Conservation (phyloP, 2,113 vertebrate species). For the Bubo bubo region DNA sequence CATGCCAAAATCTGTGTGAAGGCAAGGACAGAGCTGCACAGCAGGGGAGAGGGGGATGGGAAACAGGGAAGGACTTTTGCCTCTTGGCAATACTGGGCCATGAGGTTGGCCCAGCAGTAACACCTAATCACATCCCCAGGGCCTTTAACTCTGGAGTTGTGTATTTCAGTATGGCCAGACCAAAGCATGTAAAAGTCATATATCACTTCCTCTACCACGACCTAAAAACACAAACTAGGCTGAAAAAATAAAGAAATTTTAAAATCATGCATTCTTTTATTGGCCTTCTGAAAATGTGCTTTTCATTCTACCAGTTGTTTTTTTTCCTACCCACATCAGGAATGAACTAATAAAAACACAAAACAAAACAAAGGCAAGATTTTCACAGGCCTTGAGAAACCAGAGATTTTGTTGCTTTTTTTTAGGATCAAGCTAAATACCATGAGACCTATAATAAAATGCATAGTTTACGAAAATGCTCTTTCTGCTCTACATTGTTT, state of each 20-base stretch:
- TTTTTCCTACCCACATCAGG: background rate
- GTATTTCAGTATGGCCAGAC: background rate
- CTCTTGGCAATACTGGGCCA: background rate
- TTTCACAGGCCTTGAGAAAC: constrained; percentile 15
- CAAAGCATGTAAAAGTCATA: background rate
- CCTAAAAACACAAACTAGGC: background rate
- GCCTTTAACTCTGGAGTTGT: background rate
- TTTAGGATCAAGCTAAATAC: background rate
- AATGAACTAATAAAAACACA: background rate
- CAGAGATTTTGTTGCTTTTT: background rate
- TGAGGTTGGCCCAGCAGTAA: background rate
- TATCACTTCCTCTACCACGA: background rate
- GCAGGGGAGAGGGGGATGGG: background rate
- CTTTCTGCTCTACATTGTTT: background rate
- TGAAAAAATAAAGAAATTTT: background rate
- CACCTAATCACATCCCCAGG: background rate
- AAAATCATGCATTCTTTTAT: background rate
- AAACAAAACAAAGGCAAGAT: background rate
- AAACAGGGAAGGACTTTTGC: background rate
- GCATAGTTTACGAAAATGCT: background rate
- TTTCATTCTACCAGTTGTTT: background rate
- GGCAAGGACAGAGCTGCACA: background rate
- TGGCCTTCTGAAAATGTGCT: background rate
- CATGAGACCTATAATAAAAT: background rate
- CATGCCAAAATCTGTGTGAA: background rate